Evolutionary conservation across 2,888 invertebrate species (phyloP).

Genomic region (Thecophora atra): DNA sequence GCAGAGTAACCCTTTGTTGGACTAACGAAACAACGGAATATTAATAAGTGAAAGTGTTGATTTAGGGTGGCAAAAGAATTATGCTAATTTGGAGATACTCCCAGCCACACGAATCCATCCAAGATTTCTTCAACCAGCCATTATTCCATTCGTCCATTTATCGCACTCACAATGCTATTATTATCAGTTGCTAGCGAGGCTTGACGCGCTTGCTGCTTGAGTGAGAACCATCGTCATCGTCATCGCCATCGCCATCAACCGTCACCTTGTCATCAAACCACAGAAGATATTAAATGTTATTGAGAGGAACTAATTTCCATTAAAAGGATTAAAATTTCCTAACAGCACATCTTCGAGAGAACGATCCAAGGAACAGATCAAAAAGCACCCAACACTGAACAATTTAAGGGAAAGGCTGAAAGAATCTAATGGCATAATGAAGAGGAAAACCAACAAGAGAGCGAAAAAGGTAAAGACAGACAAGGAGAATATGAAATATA

Average conservation of each 20-base stretch:
- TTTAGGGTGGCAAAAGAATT: slow-evolving; percentile 63
- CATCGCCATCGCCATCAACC: no score
- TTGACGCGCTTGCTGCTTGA: not conserved
- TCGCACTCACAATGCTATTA: not conserved
- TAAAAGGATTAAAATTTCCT: slow-evolving; percentile 63
- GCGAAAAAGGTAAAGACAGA: not conserved
- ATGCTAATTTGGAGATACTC: slow-evolving; percentile 62
- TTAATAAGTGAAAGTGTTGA: slow-evolving; percentile 55
- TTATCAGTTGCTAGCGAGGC: not conserved
- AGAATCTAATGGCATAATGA: no score
- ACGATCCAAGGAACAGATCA: not conserved
- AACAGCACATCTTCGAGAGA: slow-evolving; percentile 35
- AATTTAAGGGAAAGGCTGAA: no score
- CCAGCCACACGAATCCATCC: slow-evolving; percentile 15
- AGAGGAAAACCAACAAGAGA: slow-evolving; percentile 1
- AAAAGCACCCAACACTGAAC: not conserved
- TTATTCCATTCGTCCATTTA: not conserved
- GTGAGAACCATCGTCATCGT: slow-evolving; percentile 1
- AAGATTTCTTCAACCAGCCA: not conserved
- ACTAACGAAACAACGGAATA: not conserved
- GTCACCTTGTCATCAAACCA: slow-evolving; percentile 13
- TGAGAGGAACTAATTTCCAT: slow-evolving; percentile 63
- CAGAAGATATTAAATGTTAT: slow-evolving; percentile 60
- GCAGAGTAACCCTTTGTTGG: slow-evolving; percentile 22
- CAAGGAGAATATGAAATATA: not conserved